These are phyloP conservation scores for Gallirallus australis DNA, from an alignment of 2,797 vertebrate species.

Conservation along the genomic window DNA sequence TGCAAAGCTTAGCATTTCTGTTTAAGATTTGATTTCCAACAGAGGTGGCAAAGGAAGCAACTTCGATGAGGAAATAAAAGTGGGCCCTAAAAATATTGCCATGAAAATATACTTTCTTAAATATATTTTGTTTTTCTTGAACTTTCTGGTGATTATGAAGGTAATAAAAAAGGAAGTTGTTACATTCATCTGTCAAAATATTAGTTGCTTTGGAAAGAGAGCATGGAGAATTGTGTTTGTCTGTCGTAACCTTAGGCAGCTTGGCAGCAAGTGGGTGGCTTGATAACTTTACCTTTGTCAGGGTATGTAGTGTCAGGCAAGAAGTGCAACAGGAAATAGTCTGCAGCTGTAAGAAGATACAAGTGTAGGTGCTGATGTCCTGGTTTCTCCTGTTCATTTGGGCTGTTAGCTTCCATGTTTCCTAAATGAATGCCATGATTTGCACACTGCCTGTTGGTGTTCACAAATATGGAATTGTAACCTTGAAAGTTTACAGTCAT, in stretches of 20 bases:
- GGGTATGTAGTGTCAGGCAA: neutral
- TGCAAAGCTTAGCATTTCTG: neutral
- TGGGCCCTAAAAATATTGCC: neutral
- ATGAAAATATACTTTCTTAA: neutral
- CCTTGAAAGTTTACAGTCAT: neutral
- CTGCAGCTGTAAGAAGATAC: neutral
- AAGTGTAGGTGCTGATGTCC: neutral
- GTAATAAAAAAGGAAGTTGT: constrained; percentile 35
- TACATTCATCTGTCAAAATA: constrained; percentile 1
- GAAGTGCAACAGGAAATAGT: neutral
- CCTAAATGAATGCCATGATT: neutral
- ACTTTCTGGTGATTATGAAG: neutral
- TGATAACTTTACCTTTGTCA: neutral
- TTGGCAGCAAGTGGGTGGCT: neutral
- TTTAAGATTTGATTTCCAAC: neutral
- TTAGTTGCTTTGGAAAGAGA: neutral
- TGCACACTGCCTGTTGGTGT: neutral
- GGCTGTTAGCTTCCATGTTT: neutral
- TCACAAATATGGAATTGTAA: neutral
- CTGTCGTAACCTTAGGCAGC: neutral
- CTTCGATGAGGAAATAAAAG: neutral
- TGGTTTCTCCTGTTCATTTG: neutral
- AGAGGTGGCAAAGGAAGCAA: neutral
- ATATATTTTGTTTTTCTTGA: neutral
- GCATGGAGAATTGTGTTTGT: neutral